These are phyloP conservation scores for Podarcis lilfordi DNA, from an alignment of 2,797 vertebrate species.

Conservation along the genomic window DNA sequence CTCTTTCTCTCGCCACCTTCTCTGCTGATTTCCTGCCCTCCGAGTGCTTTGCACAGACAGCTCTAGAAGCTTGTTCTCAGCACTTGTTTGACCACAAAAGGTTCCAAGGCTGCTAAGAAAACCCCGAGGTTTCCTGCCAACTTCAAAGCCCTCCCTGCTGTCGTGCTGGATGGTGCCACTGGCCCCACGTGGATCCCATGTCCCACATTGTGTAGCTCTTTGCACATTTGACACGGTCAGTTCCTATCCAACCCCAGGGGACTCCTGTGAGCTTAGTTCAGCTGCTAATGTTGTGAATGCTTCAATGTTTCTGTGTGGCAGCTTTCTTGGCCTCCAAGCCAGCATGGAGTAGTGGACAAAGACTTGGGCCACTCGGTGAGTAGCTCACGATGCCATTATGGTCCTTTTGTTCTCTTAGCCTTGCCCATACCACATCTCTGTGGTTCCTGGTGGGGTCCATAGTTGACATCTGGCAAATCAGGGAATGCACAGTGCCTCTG, in stretches of 20 bases:
- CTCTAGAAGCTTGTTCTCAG: constrained; percentile 31
- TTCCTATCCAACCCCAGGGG: not conserved
- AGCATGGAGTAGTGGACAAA: too few species aligned
- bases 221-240: too few species aligned
- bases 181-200: not conserved
- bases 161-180: not conserved
- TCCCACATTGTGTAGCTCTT: not conserved
- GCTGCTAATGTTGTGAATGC: not conserved
- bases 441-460: not conserved
- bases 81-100: constrained; percentile 67
- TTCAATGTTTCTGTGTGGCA: not conserved
- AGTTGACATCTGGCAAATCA: not conserved
- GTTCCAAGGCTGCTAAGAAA: constrained; percentile 38
- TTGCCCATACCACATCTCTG: too few species aligned
- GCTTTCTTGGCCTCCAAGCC: not conserved
- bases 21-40: constrained; percentile 68
- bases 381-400: not conserved
- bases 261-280: not conserved
- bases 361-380: not conserved
- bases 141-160: not conserved
- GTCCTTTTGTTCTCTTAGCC: not conserved
- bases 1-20: constrained; percentile 43
- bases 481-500: not conserved
- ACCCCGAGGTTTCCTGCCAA: constrained; percentile 64
- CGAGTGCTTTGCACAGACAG: constrained; percentile 41